Conservation (phyloP, 2,888 invertebrate species). For the Leucoma salicis region DNA sequence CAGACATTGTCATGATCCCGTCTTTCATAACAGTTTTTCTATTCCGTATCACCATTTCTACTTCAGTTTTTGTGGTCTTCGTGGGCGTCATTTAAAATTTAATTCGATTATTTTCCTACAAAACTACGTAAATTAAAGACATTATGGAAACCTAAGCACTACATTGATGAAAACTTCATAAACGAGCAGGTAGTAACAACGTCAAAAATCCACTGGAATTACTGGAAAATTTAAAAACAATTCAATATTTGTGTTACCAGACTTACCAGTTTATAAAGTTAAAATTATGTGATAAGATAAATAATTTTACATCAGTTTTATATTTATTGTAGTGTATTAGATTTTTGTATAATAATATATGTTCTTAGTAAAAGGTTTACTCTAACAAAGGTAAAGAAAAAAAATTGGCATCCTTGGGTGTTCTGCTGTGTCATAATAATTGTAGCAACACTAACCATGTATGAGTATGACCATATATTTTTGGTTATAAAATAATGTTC, state of each 20-base stretch:
- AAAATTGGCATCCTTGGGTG: too few relatives aligned
- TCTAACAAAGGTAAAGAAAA: too few relatives aligned
- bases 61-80: constrained; percentile 91
- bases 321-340: too few relatives aligned
- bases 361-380: too few relatives aligned
- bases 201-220: constrained; percentile 78
- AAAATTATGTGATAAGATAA: too few relatives aligned
- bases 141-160: constrained; percentile 71
- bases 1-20: constrained; percentile 93
- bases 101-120: constrained; percentile 59
- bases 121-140: constrained; percentile 69
- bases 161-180: constrained; percentile 63
- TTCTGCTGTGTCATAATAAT: too few relatives aligned
- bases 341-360: too few relatives aligned
- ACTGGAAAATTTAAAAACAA: constrained; percentile 76
- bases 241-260: constrained; percentile 62
- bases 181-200: constrained; percentile 68
- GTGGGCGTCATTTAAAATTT: constrained; percentile 85
- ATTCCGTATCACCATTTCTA: constrained; percentile 93
- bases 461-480: too few relatives aligned
- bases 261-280: background rate
- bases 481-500: too few relatives aligned
- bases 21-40: constrained; percentile 93
- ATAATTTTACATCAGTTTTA: too few relatives aligned
- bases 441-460: too few relatives aligned